Base-by-base conservation (phyloP, 2,797 vertebrate species). In the Pseudopleuronectes americanus region DNA sequence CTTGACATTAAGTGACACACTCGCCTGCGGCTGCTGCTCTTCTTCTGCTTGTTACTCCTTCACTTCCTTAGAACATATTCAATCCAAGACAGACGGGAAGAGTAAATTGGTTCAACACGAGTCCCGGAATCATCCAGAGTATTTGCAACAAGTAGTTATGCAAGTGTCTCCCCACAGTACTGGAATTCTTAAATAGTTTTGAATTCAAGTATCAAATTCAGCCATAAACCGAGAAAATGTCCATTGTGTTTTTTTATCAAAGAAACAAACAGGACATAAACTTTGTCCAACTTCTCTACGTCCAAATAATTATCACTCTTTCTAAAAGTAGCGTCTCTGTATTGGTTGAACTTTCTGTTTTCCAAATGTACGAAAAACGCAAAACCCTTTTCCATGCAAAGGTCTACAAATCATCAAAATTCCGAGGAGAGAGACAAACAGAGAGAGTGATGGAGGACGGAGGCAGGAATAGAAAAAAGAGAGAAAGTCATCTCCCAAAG, bases 1-100 rank as follows among this genome's bases (percentile, higher is more conserved):
- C 71, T 64, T 66, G 75, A 77, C 69, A 67, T 64, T 5, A 61
- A 19, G n/a, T 71, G 45, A 60, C 55, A 41, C 41, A n/a, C 36
- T 31, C 38, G 33, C 23, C 43, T 49, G 48, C 16, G 47, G 53
- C 68, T 49, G 19, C 53, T 74, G 56, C 73, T 57, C n/a, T 43
- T 74, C 28, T 55, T 63, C 17, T 22, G 49, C 31, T 9, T 16
- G 12, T 43, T 43, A 17, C 14, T 6, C 16, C 36, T 38, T 38
- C 36, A 38, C 9, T 33, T 9, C 9, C 8, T 33, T 33, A 8
- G 8, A 8, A 9, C 31, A 33, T 33, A 33, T 3, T 33, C 31
- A 33, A 33, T 33, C 31, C 8, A 33, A 10, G 31, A 33, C 31
- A 33, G 31, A 41, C 38, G 14, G 10, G 13, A 41, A 41, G 56